Base-by-base conservation (phyloP, 92 coral and sea anemone species). In the Phenganax subtilis region DNA sequence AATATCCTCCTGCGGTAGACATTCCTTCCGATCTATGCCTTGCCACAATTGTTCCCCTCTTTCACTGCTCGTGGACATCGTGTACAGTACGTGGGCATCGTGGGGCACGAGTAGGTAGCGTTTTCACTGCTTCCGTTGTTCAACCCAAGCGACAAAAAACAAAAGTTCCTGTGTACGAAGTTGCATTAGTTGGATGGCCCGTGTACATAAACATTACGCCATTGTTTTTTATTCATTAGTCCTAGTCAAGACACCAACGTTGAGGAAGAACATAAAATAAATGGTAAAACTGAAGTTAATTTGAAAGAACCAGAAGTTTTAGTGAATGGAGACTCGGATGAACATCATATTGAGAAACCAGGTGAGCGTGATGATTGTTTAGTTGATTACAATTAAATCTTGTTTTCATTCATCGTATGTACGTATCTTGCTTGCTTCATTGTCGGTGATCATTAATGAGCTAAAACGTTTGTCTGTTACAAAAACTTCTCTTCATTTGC, bases 261-360 rank as follows among this genome's bases (percentile, higher is more conserved):
- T 52, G 88, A 81, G 52, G 85, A 60, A 57, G 81, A 74, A 44
- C 77, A 31, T 51, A 59, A 53, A 53, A 77, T 51, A 8, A 69
- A 73, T n/a, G 84, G 54, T 54, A 76, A 61, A 51, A 25, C 47
- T 28, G 88, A 77, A 57, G 30, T 54, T 6, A 75, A 73, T 12
- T 76, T 78, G 17, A 76, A 75, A 69, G 82, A 75, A 17, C 20
- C 76, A 54, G 67, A 61, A 44, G 72, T 51, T 0, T 80, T 65
- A 54, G 82, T 64, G 27, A 82, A 82, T 12, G 82, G 80, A 59
- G 54, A 67, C 57, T 8, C 52, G 30, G 17, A 37, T 77, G 74
- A 76, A 67, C 9, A 67, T 75, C 54, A 67, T 64, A 66, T 77
- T 62, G 51, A 74, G 81, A 17, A 71, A 71, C 58, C 47, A 17